Evolutionary conservation across 2,113 vertebrate genomes (phyloP), one percentile per base, ranked within the genome.

Genomic region (Pseudonaja textilis): DNA sequence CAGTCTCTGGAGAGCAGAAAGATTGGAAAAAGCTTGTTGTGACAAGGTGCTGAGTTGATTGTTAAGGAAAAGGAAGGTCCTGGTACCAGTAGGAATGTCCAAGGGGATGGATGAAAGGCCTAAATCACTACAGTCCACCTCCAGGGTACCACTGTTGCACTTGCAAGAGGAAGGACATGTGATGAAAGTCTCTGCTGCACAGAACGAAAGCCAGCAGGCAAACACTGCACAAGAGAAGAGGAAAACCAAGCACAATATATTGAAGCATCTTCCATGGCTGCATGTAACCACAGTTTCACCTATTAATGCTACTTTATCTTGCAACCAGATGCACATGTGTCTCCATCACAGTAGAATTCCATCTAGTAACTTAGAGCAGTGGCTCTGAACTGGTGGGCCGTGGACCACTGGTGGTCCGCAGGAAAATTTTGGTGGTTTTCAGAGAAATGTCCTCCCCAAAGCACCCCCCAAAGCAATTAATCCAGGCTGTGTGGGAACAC

Each of bases 21-120:
- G 97, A 96, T 99, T 99, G 96, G 98, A 96, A n/a, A 99, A 99
- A 64, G 98, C 97, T 50, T 97, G 96, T 92, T 97, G 97, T 0
- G 98, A 98, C 95, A 99, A 97, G 29, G 95, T 96, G 88, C 98
- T 98, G 39, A 99, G 97, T 95, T 98, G 98, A 97, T 99, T 99
- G 98, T 99, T 99, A 97, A 98, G 97, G 93, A 99, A 98, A 95
- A 99, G 97, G 94, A 99, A 98, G 95, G 98, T 98, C 93, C 98
- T 98, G 85, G 98, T 98, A 95, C 98, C 97, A 3, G 97, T 97
- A 5, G 99, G 98, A 95, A 99, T 97, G 95, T 98, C 98, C 2
- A 98, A 97, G 64, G 99, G 99, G 91, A 99, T 97, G 12, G 98
- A 95, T 14, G 98, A 98, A 95, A 99, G 98, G 89, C 98, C 99